Conservation (phyloP, 2,888 invertebrate genomes). For the Cephus sareptanus region DNA sequence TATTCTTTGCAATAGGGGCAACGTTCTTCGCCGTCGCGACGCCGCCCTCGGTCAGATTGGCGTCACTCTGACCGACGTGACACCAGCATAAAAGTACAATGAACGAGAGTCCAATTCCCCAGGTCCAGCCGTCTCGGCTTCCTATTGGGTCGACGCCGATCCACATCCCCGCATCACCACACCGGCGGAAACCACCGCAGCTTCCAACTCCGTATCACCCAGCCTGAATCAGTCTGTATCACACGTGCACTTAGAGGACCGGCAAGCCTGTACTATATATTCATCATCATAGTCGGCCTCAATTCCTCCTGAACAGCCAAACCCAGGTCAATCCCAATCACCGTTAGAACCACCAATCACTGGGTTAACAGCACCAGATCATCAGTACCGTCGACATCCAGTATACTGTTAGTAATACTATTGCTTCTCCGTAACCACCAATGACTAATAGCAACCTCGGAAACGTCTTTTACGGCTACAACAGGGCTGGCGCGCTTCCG, state of each 20-base stretch:
- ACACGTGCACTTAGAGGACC: not conserved
- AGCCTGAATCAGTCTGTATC: not conserved
- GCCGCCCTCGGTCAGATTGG: constrained; percentile 57
- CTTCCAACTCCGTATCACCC: not conserved
- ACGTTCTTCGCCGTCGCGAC: constrained; percentile 64
- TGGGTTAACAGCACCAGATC: not conserved
- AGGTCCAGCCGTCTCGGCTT: constrained; percentile 58
- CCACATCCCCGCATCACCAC: constrained; percentile 66
- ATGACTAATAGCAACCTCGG: not conserved
- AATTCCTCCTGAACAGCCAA: not conserved
- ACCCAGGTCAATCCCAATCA: not conserved
- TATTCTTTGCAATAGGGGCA: constrained; percentile 54
- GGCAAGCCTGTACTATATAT: not conserved
- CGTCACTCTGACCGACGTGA: constrained; percentile 47
- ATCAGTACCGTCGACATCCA: not conserved
- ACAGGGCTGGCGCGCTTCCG: not conserved
- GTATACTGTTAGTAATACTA: not conserved
- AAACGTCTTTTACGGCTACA: not conserved
- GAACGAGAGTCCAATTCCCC: constrained; percentile 50
- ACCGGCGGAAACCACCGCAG: constrained; percentile 1
- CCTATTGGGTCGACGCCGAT: constrained; percentile 58
- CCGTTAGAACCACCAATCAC: not conserved
- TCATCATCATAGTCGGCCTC: not conserved
- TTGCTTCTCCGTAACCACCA: not conserved
- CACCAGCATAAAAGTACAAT: constrained; percentile 51